Base-by-base conservation (phyloP, 2,797 vertebrate species). In the Protonibea diacanthus region DNA sequence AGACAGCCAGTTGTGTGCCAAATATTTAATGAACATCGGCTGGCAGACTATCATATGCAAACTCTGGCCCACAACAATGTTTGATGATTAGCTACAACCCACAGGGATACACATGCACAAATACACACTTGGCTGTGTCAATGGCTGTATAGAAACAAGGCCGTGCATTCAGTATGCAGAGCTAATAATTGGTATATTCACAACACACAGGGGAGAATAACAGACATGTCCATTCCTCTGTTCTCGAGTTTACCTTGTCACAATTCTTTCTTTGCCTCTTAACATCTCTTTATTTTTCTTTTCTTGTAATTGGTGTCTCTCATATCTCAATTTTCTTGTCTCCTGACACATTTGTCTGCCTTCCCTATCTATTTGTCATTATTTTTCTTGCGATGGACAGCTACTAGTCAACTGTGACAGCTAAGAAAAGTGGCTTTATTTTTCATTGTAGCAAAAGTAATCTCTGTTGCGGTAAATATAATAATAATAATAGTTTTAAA, bases 11-110 rank as follows among this genome's bases (percentile, higher is more conserved):
- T 62, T 27, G n/a, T 81, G 86, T 86, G 90, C 93, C 92, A 94
- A 94, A 87, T 91, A 89, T 91, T 93, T 93, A 91, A 92, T 93
- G 86, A 93, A 92, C 85, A 89, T 90, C 60, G 66, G 85, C 85
- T 90, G 91, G 90, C 91, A 91, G 82, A 82, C 81, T 52, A 89
- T 86, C 87, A 84, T 78, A 83, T 91, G 81, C 83, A 90, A 92
- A 92, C 88, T 91, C 84, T 93, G 90, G 91, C 88, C 72, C 78
- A 87, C 83, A 83, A 58, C 74, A 84, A 76, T 91, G 88, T 91
- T 92, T 90, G 86, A 92, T 89, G 87, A 94, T 92, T 89, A 92
- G 90, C 83, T 80, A 79, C 86, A 86, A 88, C 85, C 86, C 87
- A 87, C n/a, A 18, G 87, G 92, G 71, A 90, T 59, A 88, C 72